Percentiles rank a stretch among this genome's conserved stretches.
These are phyloP conservation scores for Bryconaethiops microstoma DNA, from an alignment of 2,797 vertebrate genomes.

Conservation along the genomic window DNA sequence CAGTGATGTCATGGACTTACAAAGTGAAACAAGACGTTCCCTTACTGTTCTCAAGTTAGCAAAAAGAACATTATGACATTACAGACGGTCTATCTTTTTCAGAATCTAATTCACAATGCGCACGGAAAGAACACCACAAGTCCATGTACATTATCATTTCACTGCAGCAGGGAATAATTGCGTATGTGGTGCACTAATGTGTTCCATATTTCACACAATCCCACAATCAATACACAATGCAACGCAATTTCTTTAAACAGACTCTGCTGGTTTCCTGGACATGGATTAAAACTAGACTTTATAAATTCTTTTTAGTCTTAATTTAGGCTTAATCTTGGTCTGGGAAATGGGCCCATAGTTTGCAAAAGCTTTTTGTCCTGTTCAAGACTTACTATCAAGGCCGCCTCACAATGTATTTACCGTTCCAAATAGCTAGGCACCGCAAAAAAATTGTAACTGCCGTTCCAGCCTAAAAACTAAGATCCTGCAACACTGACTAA, in stretches of 20 bases:
- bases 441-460: slow-evolving; percentile 21
- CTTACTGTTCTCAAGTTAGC: neutral
- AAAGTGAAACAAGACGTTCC: slow-evolving; percentile 20
- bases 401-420: neutral
- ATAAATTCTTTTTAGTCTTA: no score
- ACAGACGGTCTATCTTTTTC: neutral
- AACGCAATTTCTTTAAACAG: neutral
- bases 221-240: neutral
- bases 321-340: no score
- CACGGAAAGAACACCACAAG: neutral
- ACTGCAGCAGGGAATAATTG: neutral
- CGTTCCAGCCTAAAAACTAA: slow-evolving; percentile 44
- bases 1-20: slow-evolving; percentile 2
- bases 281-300: no score
- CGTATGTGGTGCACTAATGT: no score
- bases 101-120: neutral
- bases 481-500: slow-evolving; percentile 50
- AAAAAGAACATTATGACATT: neutral
- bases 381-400: neutral
- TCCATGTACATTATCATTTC: neutral
- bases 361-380: neutral
- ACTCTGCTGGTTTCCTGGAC: no score
- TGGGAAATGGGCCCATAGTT: no score
- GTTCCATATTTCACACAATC: no score
- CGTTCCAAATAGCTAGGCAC: neutral